A percentile compares a stretch with the other conserved stretches of the same genome.
Conservation (phyloP, 2,113 vertebrate genomes). For the Phylloscopus trochilus region DNA sequence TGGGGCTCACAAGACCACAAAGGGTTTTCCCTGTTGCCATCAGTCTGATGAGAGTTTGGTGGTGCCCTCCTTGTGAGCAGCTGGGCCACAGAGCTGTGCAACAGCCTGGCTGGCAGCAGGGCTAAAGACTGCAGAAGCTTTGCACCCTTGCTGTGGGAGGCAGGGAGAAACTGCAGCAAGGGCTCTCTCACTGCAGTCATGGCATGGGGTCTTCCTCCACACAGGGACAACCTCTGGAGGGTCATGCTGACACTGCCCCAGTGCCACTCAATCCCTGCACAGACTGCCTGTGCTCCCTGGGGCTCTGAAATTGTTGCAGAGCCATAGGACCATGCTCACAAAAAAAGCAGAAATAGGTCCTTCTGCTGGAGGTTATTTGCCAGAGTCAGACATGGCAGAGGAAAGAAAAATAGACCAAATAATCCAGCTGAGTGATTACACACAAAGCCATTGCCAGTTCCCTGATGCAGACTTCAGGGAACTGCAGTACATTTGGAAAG, state of each 20-base stretch:
- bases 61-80: background rate
- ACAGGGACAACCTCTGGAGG: rapidly evolving
- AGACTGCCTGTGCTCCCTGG: rapidly evolving
- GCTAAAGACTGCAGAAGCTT: background rate
- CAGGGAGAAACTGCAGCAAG: background rate
- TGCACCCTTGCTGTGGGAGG: background rate
- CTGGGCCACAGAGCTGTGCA: background rate
- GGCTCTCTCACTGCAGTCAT: background rate
- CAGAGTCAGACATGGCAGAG: background rate
- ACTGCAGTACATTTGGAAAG: background rate
- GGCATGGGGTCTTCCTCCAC: background rate
- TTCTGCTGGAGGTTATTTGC: background rate
- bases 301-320: background rate
- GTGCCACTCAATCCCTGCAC: background rate
- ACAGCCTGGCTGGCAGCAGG: background rate
- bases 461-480: background rate
- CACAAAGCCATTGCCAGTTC: background rate
- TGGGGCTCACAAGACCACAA: background rate
- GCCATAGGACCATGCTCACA: background rate
- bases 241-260: background rate
- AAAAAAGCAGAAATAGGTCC: background rate
- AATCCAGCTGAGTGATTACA: background rate
- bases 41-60: too few species aligned
- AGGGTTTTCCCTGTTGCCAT: background rate
- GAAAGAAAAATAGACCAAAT: background rate